Conservation (phyloP, 2,113 vertebrate species). For the Antechinus stuartii region DNA sequence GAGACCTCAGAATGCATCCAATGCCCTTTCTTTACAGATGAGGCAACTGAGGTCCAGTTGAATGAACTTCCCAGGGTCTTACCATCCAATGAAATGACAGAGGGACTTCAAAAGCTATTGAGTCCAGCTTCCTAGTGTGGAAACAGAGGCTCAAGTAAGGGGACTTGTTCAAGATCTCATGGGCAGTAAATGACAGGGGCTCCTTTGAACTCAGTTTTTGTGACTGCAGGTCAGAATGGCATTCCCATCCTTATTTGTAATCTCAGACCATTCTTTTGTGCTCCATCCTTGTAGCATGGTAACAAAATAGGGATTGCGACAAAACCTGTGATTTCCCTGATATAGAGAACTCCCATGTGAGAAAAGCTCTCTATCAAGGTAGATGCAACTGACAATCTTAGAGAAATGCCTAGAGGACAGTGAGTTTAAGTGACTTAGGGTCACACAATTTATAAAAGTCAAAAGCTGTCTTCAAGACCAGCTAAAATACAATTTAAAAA, state of each 20-base stretch:
- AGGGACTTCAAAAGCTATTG: background rate
- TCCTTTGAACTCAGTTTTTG: background rate
- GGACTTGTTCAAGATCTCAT: background rate
- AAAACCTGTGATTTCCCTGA: background rate
- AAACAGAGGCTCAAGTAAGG: background rate
- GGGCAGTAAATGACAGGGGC: background rate
- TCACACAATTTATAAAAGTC: background rate
- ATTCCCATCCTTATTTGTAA: background rate
- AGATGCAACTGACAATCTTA: background rate
- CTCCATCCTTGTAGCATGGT: background rate
- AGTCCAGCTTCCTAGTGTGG: background rate
- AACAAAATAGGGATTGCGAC: background rate
- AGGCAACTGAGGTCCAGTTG: background rate
- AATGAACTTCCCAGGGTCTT: background rate
- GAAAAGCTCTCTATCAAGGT: background rate
- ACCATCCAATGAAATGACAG: background rate
- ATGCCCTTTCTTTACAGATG: background rate
- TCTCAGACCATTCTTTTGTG: background rate
- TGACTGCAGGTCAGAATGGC: background rate
- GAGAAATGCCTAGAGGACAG: background rate
- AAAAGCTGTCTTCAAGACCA: background rate
- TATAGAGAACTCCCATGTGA: background rate
- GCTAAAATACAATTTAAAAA: background rate
- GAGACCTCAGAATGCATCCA: background rate
- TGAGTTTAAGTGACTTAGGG: background rate